Conservation (phyloP, 1,140 invertebrate species). For the Drosophila saltans region DNA sequence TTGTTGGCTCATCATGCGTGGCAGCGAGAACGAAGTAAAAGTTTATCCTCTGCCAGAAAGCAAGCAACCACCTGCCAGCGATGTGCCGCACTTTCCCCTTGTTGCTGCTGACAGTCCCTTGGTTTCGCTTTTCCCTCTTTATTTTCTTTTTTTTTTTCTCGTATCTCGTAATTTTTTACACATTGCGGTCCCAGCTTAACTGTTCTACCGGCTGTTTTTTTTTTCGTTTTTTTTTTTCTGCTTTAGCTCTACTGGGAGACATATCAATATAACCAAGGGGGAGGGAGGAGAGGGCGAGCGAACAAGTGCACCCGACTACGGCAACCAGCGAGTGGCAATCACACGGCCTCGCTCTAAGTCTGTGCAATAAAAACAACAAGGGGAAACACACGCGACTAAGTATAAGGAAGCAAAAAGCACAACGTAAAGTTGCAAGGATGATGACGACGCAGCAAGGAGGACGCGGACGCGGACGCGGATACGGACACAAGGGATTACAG, state of each 20-base stretch:
- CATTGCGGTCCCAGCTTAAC: conserved; percentile 78
- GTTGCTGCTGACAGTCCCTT: conserved; percentile 1
- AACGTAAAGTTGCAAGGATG: conserved; percentile 47
- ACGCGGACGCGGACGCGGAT: conserved; percentile 24
- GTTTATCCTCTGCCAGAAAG: conserved; percentile 29
- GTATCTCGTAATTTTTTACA: conserved; percentile 80
- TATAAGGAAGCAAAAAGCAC: conserved; percentile 48
- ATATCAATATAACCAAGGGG: conserved; percentile 70
- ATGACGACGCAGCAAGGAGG: conserved; percentile 7
- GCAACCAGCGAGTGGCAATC: conserved; percentile 52
- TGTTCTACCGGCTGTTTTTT: conserved; percentile 57
- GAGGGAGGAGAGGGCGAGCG: conserved; percentile 15
- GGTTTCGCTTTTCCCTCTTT: conserved; percentile 22
- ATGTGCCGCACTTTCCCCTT: conserved; percentile 11
- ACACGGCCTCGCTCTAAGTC: conserved; percentile 53
- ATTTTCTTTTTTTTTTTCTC: conserved; percentile 35
- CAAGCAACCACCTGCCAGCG: conserved; percentile 50
- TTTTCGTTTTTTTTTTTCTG: conserved; percentile 19
- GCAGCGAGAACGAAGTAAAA: not conserved
- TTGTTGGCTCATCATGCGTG: conserved; percentile 65
- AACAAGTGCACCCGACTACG: conserved; percentile 66
- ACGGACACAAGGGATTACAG: conserved; percentile 58
- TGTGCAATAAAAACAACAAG: conserved; percentile 69
- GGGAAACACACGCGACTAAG: conserved; percentile 6
- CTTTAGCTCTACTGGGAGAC: conserved; percentile 74